Evolutionary conservation across 2,113 vertebrate genomes (phyloP).

Genomic region (Calidris pugnax): DNA sequence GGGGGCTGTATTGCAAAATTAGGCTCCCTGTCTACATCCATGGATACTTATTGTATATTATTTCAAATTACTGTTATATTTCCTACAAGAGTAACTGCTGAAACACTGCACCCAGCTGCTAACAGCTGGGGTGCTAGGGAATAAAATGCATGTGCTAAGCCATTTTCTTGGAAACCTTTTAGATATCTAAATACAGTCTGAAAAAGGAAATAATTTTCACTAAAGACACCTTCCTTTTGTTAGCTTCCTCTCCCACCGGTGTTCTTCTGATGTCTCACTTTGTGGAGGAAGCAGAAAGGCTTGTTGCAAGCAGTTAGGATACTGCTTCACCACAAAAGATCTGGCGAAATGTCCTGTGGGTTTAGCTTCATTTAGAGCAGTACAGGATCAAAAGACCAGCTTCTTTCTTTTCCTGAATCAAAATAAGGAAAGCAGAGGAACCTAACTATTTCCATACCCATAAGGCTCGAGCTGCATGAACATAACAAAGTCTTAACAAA

Average conservation of each 20-base stretch:
- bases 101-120: constrained; percentile 5
- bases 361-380: neutral
- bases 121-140: neutral
- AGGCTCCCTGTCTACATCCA: neutral
- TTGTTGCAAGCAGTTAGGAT: neutral
- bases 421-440: constrained; percentile 14
- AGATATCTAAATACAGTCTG: neutral
- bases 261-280: neutral
- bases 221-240: neutral
- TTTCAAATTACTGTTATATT: neutral
- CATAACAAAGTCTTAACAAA: neutral
- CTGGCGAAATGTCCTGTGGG: neutral
- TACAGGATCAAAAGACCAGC: neutral
- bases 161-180: neutral
- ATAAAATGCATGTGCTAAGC: neutral
- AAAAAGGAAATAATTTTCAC: neutral
- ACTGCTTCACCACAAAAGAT: neutral
- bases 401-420: neutral
- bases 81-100: neutral
- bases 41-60: neutral
- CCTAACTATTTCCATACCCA: neutral
- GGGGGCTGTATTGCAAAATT: neutral
- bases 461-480: neutral
- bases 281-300: constrained; percentile 2
- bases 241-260: neutral